phyloP scores from a whole-genome alignment of 2,797 vertebrate genomes.

The Pangasius djambal region DNA sequence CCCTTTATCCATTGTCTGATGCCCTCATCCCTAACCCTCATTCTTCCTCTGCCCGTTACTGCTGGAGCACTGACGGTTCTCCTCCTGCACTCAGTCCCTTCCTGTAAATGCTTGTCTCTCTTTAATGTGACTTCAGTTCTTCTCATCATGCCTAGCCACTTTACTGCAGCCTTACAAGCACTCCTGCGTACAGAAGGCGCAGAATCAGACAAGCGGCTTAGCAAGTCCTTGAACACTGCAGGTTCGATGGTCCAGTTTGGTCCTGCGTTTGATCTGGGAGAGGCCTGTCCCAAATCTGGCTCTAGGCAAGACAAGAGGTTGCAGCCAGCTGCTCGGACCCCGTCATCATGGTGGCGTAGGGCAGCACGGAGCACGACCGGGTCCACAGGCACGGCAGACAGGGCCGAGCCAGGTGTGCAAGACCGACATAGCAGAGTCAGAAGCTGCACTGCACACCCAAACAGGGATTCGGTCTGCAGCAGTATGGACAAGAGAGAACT shows the following conservation, averaged over 20 bases:
- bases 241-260: constrained; percentile 54
- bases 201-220: constrained; percentile 65
- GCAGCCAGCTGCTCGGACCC: constrained; percentile 80
- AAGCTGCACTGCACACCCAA: constrained; percentile 77
- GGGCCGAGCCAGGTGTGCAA: constrained; percentile 63
- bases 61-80: neutral
- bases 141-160: constrained; percentile 70
- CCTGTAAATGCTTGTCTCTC: constrained; percentile 22
- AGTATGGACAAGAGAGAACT: constrained; percentile 71
- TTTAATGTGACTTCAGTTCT: constrained; percentile 41
- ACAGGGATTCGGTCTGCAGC: constrained; percentile 67
- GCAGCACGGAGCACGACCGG: constrained; percentile 70
- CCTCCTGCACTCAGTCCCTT: neutral
- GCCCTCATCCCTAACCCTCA: constrained; percentile 38
- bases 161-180: constrained; percentile 74
- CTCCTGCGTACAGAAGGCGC: constrained; percentile 65
- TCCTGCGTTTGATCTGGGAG: constrained; percentile 33
- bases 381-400: constrained; percentile 67
- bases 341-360: constrained; percentile 74
- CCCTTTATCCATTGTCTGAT: constrained; percentile 19
- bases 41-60: constrained; percentile 39
- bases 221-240: constrained; percentile 66
- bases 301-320: constrained; percentile 80
- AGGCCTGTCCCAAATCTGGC: constrained; percentile 48
- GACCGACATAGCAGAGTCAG: constrained; percentile 80